These are phyloP conservation scores for Neodon shergylaensis DNA, from an alignment of 2,113 vertebrate species.

Conservation along the genomic window DNA sequence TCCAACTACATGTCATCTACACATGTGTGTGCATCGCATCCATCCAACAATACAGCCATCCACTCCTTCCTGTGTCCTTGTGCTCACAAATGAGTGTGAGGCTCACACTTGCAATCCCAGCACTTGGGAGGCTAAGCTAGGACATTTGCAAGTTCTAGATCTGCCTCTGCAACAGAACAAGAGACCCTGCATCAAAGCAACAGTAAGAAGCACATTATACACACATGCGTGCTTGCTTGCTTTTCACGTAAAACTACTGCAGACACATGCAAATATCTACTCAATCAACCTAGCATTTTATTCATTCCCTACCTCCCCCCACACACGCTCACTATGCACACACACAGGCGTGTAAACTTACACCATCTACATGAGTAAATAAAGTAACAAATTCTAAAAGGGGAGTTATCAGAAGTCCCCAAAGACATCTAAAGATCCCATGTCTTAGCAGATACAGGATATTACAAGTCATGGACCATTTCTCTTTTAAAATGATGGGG, in stretches of 20 bases:
- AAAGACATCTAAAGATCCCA: no score
- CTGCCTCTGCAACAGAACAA: neutral
- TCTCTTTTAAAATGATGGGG: neutral
- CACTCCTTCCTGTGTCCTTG: neutral
- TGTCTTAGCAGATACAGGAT: neutral
- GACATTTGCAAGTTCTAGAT: no score
- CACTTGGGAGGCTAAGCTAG: neutral
- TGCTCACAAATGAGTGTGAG: neutral
- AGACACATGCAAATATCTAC: neutral
- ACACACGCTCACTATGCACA: neutral
- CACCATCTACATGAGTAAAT: neutral
- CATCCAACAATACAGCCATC: no score
- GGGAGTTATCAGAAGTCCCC: neutral
- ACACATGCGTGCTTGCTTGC: neutral
- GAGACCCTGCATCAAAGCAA: neutral
- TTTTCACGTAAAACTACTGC: neutral
- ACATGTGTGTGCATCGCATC: no score
- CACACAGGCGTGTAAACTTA: neutral
- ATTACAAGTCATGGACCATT: neutral
- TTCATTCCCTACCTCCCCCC: neutral
- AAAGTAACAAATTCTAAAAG: neutral
- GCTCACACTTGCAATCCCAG: neutral
- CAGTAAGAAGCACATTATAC: neutral
- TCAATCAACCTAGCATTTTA: neutral
- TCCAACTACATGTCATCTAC: neutral